Evolutionary conservation across 2,113 vertebrate genomes (phyloP).

Genomic region (Apodemus speciosus): DNA sequence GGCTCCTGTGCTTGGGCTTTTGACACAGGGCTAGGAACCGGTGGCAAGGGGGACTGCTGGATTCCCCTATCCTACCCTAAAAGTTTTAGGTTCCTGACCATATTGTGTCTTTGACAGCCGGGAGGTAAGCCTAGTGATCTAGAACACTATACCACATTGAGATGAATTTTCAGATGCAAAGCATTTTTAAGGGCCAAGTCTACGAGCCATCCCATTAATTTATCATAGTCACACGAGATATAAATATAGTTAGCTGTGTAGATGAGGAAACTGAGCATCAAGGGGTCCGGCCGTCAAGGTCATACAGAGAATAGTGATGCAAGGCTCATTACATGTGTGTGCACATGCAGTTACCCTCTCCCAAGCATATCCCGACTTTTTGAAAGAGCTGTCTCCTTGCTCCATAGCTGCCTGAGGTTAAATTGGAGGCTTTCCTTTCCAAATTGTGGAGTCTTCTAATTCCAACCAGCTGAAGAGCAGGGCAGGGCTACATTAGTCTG

Average conservation of each 20-base stretch:
- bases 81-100: background rate
- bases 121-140: background rate
- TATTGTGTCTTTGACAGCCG: background rate
- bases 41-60: background rate
- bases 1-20: conserved; percentile 80
- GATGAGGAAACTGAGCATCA: conserved; percentile 52
- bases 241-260: background rate
- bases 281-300: background rate
- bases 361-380: background rate
- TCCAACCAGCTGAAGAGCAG: background rate
- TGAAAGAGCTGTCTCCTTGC: background rate
- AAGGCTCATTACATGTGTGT: background rate
- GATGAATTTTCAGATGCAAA: background rate
- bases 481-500: background rate
- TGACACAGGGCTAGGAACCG: background rate
- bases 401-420: background rate
- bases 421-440: background rate
- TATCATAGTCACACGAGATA: background rate
- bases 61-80: background rate
- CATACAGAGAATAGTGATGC: background rate
- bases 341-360: background rate
- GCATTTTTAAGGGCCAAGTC: conserved; percentile 34
- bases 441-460: background rate
- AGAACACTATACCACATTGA: background rate
- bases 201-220: background rate